These are phyloP conservation scores for Hypotaenidia okinawae DNA, from an alignment of 2,797 vertebrate genomes.

Conservation along the genomic window DNA sequence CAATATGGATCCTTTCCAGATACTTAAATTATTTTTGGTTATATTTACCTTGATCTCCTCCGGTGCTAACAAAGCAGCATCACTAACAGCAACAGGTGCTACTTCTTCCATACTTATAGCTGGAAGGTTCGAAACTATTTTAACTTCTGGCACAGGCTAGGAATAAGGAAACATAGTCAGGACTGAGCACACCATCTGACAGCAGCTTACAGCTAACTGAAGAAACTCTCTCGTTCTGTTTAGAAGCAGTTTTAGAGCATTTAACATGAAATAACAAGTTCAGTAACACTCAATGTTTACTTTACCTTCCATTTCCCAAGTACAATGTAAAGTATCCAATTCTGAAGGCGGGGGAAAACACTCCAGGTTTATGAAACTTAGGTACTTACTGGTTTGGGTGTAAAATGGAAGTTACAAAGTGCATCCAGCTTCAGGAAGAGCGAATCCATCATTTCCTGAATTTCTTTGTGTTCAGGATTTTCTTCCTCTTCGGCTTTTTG, in stretches of 20 bases:
- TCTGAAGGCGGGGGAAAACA: accelerated
- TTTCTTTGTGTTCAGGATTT: conserved; percentile 92
- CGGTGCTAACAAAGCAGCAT: conserved; percentile 92
- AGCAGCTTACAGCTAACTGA: background rate
- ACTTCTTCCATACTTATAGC: conserved; percentile 95
- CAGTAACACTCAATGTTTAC: background rate
- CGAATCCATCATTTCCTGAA: conserved; percentile 92
- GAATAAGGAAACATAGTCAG: background rate
- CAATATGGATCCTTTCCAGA: background rate
- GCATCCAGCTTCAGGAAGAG: conserved; percentile 95
- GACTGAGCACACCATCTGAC: background rate
- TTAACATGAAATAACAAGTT: background rate
- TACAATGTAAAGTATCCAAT: background rate
- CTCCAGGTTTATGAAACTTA: background rate
- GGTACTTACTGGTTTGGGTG: conserved; percentile 90
- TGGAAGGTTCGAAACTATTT: conserved; percentile 93
- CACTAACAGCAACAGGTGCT: conserved; percentile 89
- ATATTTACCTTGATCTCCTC: conserved; percentile 92
- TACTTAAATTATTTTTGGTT: background rate
- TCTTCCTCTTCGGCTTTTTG: conserved; percentile 89
- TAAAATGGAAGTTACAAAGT: conserved; percentile 98
- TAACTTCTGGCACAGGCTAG: conserved; percentile 92
- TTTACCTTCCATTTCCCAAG: background rate
- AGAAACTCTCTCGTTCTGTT: background rate
- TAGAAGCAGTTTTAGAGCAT: background rate